These are phyloP conservation scores for Eulemur rufifrons DNA, from an alignment of 2,113 vertebrate genomes.

Conservation along the genomic window DNA sequence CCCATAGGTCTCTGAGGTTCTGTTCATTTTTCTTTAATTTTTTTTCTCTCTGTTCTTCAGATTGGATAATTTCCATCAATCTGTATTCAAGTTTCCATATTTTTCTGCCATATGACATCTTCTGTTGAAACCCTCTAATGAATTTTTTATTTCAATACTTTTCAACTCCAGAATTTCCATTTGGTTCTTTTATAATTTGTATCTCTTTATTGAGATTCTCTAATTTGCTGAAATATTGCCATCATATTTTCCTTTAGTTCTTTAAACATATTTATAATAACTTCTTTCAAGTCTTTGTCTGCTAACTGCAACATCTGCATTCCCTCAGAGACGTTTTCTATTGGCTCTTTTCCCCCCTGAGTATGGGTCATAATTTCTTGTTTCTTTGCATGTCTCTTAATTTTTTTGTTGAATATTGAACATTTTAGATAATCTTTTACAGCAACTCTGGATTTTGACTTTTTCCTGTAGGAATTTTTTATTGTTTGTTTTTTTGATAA, in stretches of 20 bases:
- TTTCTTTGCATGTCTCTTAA: neutral
- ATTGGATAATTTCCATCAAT: neutral
- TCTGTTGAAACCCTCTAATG: neutral
- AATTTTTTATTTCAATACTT: slow-evolving; percentile 11
- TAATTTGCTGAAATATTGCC: neutral
- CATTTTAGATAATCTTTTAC: neutral
- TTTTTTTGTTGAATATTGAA: neutral
- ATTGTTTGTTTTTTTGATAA: slow-evolving; percentile 10
- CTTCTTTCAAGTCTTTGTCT: neutral
- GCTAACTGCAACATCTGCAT: neutral
- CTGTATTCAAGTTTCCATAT: neutral
- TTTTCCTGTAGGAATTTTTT: neutral
- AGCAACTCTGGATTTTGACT: neutral
- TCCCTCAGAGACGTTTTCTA: neutral
- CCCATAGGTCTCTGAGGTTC: neutral
- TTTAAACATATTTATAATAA: neutral
- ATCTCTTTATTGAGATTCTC: neutral
- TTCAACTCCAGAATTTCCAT: neutral
- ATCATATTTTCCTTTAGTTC: slow-evolving; percentile 13
- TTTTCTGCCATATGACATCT: neutral
- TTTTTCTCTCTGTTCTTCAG: neutral
- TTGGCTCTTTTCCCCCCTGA: neutral
- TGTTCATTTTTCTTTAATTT: neutral
- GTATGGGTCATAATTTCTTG: neutral
- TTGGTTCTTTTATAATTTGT: neutral